phyloP scores from a whole-genome alignment of 2,888 invertebrate species.

The Phorcus lineatus region DNA sequence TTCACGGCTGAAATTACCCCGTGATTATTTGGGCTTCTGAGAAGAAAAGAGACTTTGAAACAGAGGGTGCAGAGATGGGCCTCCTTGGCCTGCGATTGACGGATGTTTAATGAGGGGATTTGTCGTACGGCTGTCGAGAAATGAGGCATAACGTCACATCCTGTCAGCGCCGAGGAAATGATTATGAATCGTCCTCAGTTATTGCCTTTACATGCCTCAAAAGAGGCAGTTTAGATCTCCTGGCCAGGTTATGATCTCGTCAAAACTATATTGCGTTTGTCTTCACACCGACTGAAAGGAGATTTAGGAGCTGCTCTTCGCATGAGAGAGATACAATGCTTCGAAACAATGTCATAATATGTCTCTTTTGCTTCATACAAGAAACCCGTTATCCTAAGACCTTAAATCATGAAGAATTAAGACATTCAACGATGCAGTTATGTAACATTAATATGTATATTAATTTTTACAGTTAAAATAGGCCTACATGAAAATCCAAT shows the following conservation, averaged over 20 bases:
- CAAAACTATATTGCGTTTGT: not conserved
- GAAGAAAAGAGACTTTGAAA: not conserved
- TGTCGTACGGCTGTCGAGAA: not conserved
- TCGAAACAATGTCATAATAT: no score
- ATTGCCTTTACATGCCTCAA: slow-evolving; percentile 3
- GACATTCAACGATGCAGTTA: no score
- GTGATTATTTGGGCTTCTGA: not conserved
- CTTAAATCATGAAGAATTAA: no score
- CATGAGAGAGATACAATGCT: no score
- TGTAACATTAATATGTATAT: no score
- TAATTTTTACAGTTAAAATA: no score
- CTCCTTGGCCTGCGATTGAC: slow-evolving; percentile 4
- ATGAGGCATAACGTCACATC: not conserved
- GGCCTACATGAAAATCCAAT: no score
- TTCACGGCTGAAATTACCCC: slow-evolving; percentile 6
- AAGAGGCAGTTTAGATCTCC: not conserved
- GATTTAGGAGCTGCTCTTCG: not conserved
- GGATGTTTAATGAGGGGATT: slow-evolving; percentile 15
- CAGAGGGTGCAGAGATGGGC: not conserved
- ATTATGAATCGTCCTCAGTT: slow-evolving; percentile 12
- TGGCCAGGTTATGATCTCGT: not conserved
- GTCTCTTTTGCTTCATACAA: no score
- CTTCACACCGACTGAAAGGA: not conserved
- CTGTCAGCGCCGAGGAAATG: slow-evolving; percentile 11
- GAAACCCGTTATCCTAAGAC: no score